phyloP scores from a whole-genome alignment of 2,797 vertebrate genomes.

The Coccyzus lansbergi region DNA sequence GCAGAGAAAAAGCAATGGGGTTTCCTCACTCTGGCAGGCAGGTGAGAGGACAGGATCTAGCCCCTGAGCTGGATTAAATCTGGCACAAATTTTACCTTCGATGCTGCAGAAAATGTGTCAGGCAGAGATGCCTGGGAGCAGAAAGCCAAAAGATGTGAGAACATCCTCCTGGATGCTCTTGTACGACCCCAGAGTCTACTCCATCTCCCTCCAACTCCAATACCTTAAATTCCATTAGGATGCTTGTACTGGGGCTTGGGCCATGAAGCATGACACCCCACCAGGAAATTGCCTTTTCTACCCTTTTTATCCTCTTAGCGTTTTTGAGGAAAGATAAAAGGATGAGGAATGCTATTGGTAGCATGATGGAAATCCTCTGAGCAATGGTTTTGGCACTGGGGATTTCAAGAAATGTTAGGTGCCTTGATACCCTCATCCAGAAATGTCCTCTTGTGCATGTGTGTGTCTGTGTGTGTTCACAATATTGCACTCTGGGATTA shows the following conservation, averaged over 20 bases:
- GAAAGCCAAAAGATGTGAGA: not conserved
- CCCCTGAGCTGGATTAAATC: not conserved
- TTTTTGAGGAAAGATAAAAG: not conserved
- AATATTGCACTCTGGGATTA: not conserved
- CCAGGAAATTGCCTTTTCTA: not conserved
- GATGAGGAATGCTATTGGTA: not conserved
- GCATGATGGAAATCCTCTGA: not conserved
- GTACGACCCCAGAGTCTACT: not conserved
- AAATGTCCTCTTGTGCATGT: not conserved
- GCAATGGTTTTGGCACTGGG: not conserved
- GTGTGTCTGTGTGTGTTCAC: accelerated
- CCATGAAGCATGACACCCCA: accelerated
- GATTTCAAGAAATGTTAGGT: not conserved
- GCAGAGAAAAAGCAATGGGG: accelerated
- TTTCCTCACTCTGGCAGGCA: not conserved
- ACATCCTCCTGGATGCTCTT: not conserved
- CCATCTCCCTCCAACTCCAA: not conserved
- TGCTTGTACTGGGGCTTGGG: not conserved
- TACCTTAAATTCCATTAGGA: not conserved
- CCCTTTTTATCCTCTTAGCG: not conserved
- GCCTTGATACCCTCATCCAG: accelerated
- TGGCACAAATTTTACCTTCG: not conserved
- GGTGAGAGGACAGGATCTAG: accelerated
- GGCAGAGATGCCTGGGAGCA: not conserved
- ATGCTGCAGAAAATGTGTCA: not conserved